These are phyloP conservation scores for Rhogogaster chlorosoma DNA, from an alignment of 2,888 invertebrate genomes.

Conservation along the genomic window DNA sequence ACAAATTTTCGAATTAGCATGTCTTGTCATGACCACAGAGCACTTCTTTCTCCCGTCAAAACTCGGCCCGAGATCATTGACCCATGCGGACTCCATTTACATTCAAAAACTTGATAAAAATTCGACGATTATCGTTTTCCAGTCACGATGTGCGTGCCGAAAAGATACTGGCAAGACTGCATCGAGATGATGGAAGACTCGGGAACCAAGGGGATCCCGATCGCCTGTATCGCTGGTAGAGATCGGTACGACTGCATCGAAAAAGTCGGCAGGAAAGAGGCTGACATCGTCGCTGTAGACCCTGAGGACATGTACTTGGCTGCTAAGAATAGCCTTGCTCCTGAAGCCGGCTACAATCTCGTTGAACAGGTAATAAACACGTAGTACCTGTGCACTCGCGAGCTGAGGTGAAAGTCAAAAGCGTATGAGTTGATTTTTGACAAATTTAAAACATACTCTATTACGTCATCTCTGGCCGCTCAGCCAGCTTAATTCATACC, in stretches of 20 bases:
- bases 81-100: not conserved
- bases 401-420: constrained; percentile 24
- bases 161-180: constrained; percentile 83
- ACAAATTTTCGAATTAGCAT: not conserved
- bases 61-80: not conserved
- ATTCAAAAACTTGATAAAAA: not conserved
- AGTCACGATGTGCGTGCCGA: constrained; percentile 90
- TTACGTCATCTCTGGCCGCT: not conserved
- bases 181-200: constrained; percentile 84
- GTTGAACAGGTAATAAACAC: constrained; percentile 68
- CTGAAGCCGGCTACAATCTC: constrained; percentile 67
- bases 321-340: constrained; percentile 77
- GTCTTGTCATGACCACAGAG: not conserved
- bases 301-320: constrained; percentile 95
- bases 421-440: not conserved
- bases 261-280: constrained; percentile 87
- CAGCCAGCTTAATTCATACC: not conserved
- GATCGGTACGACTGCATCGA: constrained; percentile 90
- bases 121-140: constrained; percentile 57
- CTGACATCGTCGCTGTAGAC: constrained; percentile 90
- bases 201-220: constrained; percentile 80
- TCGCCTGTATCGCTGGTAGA: constrained; percentile 85
- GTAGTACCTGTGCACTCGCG: not conserved
- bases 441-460: not conserved
- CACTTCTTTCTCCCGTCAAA: not conserved